phyloP scores from a whole-genome alignment of 2,797 vertebrate genomes.

The Arctocebus calabarensis region DNA sequence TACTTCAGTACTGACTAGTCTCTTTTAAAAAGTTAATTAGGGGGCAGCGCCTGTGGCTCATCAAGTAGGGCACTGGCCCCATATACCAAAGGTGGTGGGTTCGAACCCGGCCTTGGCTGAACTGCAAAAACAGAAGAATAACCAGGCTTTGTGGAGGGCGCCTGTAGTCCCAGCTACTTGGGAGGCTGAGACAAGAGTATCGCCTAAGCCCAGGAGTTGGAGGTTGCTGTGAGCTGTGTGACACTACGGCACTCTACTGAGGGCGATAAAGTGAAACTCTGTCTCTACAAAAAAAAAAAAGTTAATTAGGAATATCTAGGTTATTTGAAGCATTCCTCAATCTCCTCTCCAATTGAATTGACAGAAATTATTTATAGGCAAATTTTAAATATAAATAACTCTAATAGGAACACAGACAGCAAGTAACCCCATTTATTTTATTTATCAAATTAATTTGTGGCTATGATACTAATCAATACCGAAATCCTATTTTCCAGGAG shows the following conservation, averaged over 20 bases:
- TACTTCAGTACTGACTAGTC: not conserved
- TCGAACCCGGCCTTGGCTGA: too few species aligned
- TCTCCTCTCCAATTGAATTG: not conserved
- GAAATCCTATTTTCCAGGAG: constrained; percentile 60
- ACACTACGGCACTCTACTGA: too few species aligned
- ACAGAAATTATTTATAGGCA: constrained; percentile 24
- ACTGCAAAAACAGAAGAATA: too few species aligned
- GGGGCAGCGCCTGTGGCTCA: too few species aligned
- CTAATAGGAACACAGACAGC: constrained; percentile 48
- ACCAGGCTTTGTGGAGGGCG: too few species aligned
- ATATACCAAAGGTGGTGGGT: too few species aligned
- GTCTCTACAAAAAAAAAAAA: not conserved
- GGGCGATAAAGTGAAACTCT: too few species aligned
- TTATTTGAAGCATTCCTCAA: constrained; percentile 58
- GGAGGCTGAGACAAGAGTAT: too few species aligned
- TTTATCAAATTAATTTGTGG: constrained; percentile 45
- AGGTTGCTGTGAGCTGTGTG: too few species aligned
- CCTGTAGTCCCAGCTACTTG: too few species aligned
- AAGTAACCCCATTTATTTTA: not conserved
- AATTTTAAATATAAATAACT: constrained; percentile 48
- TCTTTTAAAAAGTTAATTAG: constrained; percentile 55
- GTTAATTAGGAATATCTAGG: constrained; percentile 23
- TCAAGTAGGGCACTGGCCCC: too few species aligned
- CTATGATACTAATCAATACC: constrained; percentile 54
- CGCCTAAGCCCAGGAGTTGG: too few species aligned